Percentiles rank a stretch among this genome's conserved stretches.
Conservation (phyloP, 2,113 vertebrate genomes). For the Naja naja region DNA sequence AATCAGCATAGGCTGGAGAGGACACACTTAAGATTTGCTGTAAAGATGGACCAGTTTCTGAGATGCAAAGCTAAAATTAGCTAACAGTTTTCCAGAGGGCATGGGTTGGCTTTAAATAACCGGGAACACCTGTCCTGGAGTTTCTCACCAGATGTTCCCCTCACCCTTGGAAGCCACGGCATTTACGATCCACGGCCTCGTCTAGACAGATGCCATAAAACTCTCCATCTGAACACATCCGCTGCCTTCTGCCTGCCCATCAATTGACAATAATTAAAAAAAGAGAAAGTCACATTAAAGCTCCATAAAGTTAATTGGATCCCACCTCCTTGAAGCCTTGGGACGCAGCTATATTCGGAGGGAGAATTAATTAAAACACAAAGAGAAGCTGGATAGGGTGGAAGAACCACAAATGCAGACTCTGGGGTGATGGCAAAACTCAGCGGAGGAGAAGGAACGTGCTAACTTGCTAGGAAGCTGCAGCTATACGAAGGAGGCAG, state of each 20-base stretch:
- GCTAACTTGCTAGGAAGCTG: background rate
- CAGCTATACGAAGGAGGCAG: too few species aligned
- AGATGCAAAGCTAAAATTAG: background rate
- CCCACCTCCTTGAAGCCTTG: background rate
- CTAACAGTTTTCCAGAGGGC: background rate
- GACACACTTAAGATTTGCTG: background rate
- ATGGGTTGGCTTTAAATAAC: background rate
- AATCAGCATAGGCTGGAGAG: background rate
- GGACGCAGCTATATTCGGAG: background rate
- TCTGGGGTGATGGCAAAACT: background rate
- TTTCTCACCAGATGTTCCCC: background rate
- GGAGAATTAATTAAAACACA: slow-evolving; percentile 13
- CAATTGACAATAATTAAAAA: background rate
- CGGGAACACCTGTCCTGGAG: background rate
- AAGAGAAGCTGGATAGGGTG: background rate
- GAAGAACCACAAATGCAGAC: background rate
- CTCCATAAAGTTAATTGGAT: slow-evolving; percentile 26
- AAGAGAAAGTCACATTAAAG: background rate
- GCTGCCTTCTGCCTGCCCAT: background rate
- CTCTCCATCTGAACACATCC: background rate
- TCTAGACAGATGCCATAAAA: slow-evolving; percentile 15
- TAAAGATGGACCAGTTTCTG: too few species aligned
- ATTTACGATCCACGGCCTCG: background rate
- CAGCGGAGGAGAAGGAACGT: background rate
- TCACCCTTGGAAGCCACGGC: background rate